Evolutionary conservation across 2,888 invertebrate species (phyloP).

Genomic region (Halictus quadricinctus): DNA sequence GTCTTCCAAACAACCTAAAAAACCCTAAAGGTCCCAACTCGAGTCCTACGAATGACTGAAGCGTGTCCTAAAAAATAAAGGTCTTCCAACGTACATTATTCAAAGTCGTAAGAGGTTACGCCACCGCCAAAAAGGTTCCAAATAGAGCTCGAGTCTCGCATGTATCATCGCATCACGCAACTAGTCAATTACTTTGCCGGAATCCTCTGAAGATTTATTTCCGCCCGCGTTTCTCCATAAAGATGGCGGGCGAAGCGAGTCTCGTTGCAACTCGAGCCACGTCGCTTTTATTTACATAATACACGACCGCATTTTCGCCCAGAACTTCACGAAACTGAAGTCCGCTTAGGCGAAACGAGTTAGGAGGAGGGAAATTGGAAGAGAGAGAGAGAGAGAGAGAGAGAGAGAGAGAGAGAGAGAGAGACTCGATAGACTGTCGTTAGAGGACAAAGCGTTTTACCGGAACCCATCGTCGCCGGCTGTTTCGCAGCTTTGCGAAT

Average conservation of each 20-base stretch:
- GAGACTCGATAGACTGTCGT: background rate
- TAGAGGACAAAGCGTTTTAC: background rate
- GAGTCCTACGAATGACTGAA: too few species aligned
- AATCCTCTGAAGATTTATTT: constrained; percentile 6
- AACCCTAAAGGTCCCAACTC: too few species aligned
- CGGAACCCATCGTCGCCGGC: background rate
- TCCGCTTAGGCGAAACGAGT: background rate
- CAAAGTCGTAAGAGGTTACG: background rate
- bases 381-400: background rate
- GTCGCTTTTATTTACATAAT: constrained; percentile 5
- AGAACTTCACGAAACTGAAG: constrained; percentile 2
- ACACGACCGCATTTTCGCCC: constrained; percentile 2
- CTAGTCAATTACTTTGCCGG: constrained; percentile 5
- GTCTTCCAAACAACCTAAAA: too few species aligned
- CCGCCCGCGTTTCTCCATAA: background rate
- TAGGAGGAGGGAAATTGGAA: background rate
- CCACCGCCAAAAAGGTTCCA: background rate
- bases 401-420: background rate
- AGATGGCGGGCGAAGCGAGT: background rate
- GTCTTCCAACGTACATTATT: background rate
- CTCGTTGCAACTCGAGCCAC: constrained; percentile 5
- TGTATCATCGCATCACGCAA: background rate
- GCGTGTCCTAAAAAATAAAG: background rate
- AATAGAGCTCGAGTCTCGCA: background rate
- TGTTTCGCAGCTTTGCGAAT: background rate